Evolutionary conservation across 2,113 vertebrate genomes (phyloP), one percentile per base, ranked within the genome.

Genomic region (Cyprinodon variegatus): DNA sequence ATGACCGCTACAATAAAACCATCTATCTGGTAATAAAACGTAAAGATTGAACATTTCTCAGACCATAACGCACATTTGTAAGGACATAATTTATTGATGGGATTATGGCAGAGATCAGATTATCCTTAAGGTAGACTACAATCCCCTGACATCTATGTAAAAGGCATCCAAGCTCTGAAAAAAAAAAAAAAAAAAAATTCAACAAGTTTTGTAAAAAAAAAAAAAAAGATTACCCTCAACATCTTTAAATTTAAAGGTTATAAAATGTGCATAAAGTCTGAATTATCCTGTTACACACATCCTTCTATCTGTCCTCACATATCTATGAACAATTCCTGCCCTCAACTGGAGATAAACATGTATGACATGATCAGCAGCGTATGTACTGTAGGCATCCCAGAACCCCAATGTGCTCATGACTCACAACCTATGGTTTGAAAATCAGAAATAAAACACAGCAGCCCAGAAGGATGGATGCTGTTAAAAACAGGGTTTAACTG

Each of bases 321-420:
- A 4, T 36, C 59, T 37, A 59, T 20, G 7, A 37, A 41, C 53
- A n/a, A 6, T 40, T 87, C 80, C 90, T 84, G 87, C 89, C 86
- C 71, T 65, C 82, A 72, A 9, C 72, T 83, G 89, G 90, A 65
- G 15, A 63, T 43, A 20, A 36, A 11, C 20, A 2, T 46, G 50
- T 67, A 87, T 11, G 10, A 57, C 83, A 78, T 8, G 29, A 76
- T 7, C 50, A 57, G 50, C 50, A 57, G n/a, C 38, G 3, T 11
- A 39, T 43, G 11, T n/a, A n/a, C n/a, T n/a, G n/a, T 14, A 20
- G 7, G 22, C 10, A 0, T 38, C 12, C 7, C 37, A 48, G 61
- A 76, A 59, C 65, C 29, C 0, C 4, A 36, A 7, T n/a, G 7
- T 29, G 41, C 4, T 45, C 15, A 66, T 67, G 9, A 61, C 64